Evolutionary conservation across 2,888 invertebrate species (phyloP), one percentile per base, ranked within the genome.

Genomic region (Lumbricus terrestris): DNA sequence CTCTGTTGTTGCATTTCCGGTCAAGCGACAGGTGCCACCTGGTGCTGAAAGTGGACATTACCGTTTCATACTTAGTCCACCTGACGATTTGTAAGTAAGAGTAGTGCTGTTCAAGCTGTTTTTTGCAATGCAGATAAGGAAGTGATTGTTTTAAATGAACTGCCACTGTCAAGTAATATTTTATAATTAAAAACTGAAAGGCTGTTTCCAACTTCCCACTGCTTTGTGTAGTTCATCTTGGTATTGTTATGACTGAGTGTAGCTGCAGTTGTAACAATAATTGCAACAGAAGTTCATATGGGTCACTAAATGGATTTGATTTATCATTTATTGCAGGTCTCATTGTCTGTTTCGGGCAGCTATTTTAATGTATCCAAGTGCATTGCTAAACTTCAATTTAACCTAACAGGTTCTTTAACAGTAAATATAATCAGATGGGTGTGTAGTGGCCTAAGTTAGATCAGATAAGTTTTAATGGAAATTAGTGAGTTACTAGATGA

Each of bases 1-100:
- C 92, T 93, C 93, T 91, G 94, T 95, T 23, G 93, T 95, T 8
- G 94, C 94, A 13, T 95, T 94, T 92, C 95, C 95, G 23, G 94
- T 94, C 11, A 94, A 94, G 92, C 93, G 95, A 89, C 92, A 93
- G 90, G 93, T 94, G 0, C 94, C 95, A 33, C 93, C 93, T 89
- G 93, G 94, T 89, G 93, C 93, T 83, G 95, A 94, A 89, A 93
- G 93, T 83, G 94, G 94, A n/a, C 93, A 94, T 91, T 95, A 95
- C 91, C 89, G 93, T 8, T 95, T 95, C 91, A 93, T 95, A 38
- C 95, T 94, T 33, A 93, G 94, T 13, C 93, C 93, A 13, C 93
- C 94, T 47, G 94, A 95, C 93, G 95, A 95, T 91, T 94, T 94
- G 95, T 95, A 93, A 93, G 94, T 93, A 16, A 69, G 29, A 54